These are phyloP conservation scores for Chrysaora quinquecirrha DNA, from an alignment of 30 jellyfish, hydroid and myxozoan species.

Conservation along the genomic window DNA sequence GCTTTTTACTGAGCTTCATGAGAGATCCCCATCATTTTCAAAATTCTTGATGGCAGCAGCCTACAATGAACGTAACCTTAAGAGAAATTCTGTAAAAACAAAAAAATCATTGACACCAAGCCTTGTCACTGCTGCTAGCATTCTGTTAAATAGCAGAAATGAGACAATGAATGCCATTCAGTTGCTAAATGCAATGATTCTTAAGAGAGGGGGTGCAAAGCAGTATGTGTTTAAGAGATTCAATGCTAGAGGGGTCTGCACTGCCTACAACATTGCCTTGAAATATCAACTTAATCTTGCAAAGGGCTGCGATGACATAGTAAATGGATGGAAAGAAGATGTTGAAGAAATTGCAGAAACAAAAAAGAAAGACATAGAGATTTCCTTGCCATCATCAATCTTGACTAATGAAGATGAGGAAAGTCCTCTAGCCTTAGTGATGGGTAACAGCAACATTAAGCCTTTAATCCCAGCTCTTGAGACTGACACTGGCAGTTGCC, in stretches of 20 bases:
- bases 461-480: no score
- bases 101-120: not conserved
- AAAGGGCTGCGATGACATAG: not conserved
- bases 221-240: not conserved
- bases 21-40: not conserved
- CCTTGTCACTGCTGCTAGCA: not conserved
- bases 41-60: not conserved
- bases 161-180: not conserved
- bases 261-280: not conserved
- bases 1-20: not conserved
- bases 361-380: no score
- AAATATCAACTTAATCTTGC: not conserved
- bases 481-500: not conserved
- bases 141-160: not conserved
- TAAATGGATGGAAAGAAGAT: not conserved
- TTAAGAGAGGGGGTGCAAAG: not conserved
- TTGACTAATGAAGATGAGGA: no score
- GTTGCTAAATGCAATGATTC: not conserved
- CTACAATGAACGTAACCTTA: not conserved
- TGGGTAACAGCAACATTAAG: no score
- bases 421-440: no score
- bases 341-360: not conserved
- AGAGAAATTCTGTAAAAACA: not conserved
- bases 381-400: no score
- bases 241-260: not conserved